Percentiles rank a stretch among this genome's conserved stretches.
phyloP scores from a whole-genome alignment of 2,113 vertebrate genomes.

The Onychorhynchus coronatus region DNA sequence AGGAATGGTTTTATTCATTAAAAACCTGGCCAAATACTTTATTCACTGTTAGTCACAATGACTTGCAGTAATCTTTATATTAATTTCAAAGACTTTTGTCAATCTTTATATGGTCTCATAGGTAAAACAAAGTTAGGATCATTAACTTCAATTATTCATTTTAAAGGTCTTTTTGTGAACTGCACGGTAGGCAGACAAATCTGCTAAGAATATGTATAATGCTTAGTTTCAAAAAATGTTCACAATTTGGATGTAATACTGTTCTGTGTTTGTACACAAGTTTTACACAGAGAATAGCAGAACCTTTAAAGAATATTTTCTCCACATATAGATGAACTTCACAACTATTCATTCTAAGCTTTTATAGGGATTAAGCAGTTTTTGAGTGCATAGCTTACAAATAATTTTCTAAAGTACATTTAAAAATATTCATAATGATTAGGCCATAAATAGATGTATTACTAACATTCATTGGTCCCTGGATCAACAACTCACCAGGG shows the following conservation, averaged over 20 bases:
- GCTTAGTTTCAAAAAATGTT: not conserved
- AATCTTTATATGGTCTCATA: not conserved
- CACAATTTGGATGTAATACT: not conserved
- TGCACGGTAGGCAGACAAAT: not conserved
- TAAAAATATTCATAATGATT: conserved; percentile 60
- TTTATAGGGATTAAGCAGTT: not conserved
- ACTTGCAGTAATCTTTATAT: not conserved
- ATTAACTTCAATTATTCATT: not conserved
- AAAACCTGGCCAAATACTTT: not conserved
- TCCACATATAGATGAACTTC: not conserved
- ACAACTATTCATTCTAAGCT: not conserved
- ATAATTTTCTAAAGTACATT: conserved; percentile 35
- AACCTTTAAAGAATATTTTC: not conserved
- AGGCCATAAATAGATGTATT: conserved; percentile 48
- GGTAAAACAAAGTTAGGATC: not conserved
- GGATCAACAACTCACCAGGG: conserved; percentile 46
- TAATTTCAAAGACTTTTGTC: not conserved
- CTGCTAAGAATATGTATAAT: not conserved
- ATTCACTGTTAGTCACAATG: not conserved
- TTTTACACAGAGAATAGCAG: not conserved
- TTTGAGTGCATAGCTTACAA: not conserved
- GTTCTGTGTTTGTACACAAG: not conserved
- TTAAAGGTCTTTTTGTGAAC: not conserved
- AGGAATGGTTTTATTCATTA: not conserved
- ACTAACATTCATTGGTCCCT: conserved; percentile 52